Percentiles rank a stretch among this genome's conserved stretches.
Evolutionary conservation across 2,888 invertebrate species (phyloP).

Genomic region (Nephrocerus scutellatus): DNA sequence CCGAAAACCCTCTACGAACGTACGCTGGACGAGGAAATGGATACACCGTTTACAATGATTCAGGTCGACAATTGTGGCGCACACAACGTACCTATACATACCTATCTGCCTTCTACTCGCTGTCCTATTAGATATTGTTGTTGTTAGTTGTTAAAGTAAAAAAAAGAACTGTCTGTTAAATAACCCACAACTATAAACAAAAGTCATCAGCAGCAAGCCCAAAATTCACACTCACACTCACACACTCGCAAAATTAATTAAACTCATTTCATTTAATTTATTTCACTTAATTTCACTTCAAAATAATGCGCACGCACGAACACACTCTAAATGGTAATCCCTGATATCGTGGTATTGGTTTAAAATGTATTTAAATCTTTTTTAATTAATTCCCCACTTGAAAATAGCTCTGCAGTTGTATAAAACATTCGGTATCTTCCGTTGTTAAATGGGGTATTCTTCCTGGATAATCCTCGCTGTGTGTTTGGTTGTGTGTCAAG

Average conservation of each 20-base stretch:
- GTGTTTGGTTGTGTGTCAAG: no score
- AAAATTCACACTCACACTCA: no score
- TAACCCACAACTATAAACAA: background rate
- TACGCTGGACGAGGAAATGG: constrained; percentile 67
- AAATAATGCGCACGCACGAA: no score
- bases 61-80: constrained; percentile 70
- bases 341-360: background rate
- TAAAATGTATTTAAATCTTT: constrained; percentile 4
- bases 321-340: background rate
- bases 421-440: background rate
- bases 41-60: constrained; percentile 66
- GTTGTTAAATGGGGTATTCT: no score
- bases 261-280: no score
- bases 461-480: no score
- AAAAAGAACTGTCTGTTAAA: background rate
- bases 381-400: constrained; percentile 1
- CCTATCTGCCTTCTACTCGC: background rate
- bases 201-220: background rate
- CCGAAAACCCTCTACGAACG: constrained; percentile 64
- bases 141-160: constrained; percentile 2
- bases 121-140: constrained; percentile 7
- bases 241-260: no score
- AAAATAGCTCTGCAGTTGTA: constrained; percentile 27
- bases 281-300: no score
- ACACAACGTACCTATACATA: background rate